Percentiles rank a stretch among this genome's conserved stretches.
These are phyloP conservation scores for Micronycteris hirsuta DNA, from an alignment of 2,113 vertebrate species.

Conservation along the genomic window DNA sequence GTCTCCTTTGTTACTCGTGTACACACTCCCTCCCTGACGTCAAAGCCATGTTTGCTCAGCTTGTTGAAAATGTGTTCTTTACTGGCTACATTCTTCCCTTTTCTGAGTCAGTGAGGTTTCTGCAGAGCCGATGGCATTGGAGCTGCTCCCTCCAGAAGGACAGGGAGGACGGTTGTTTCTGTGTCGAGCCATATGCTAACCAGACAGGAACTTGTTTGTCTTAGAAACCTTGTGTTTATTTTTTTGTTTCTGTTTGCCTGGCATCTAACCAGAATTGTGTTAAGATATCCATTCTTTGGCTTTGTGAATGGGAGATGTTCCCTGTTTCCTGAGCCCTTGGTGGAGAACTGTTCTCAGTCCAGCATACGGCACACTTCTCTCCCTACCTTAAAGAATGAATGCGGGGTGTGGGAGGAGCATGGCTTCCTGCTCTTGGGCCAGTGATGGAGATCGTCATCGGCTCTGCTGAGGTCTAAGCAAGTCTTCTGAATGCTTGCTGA, in stretches of 20 bases:
- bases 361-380: conserved; percentile 53
- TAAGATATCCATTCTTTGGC: conserved; percentile 39
- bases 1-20: conserved; percentile 47
- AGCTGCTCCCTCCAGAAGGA: neutral
- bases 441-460: neutral
- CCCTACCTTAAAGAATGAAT: conserved; percentile 56
- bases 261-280: conserved; percentile 41
- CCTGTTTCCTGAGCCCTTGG: neutral
- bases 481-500: neutral
- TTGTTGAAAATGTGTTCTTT: conserved; percentile 61
- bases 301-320: conserved; percentile 33
- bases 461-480: neutral
- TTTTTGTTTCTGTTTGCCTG: conserved; percentile 65
- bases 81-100: conserved; percentile 40
- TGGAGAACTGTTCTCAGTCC: conserved; percentile 42
- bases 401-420: neutral
- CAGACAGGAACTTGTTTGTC: conserved; percentile 55
- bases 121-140: neutral
- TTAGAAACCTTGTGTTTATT: conserved; percentile 56
- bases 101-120: conserved; percentile 26
- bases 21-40: conserved; percentile 47
- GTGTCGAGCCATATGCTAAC: conserved; percentile 36
- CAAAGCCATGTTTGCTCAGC: conserved; percentile 69
- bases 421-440: neutral
- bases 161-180: conserved; percentile 28